Base-by-base conservation (phyloP, 1,140 invertebrate genomes). In the Liolophura sinensis region DNA sequence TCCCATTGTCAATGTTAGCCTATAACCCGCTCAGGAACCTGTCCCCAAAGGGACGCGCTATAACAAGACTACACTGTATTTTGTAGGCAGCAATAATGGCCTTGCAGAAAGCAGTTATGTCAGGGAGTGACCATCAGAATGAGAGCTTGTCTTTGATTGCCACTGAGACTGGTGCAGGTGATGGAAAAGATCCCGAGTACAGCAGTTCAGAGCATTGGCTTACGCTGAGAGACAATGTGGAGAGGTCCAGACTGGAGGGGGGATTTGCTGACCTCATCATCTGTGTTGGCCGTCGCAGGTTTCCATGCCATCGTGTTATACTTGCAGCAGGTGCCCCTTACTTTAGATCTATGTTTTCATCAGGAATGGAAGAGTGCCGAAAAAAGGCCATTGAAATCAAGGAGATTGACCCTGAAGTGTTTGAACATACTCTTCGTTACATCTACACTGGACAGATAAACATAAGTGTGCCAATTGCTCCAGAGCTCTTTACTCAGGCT, bases 281-380 rank as follows among this genome's bases (percentile, higher is more conserved):
- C 27, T 62, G 66, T 48, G 75, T 80, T 24, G 77, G 75, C 25
- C 68, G 67, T 27, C 67, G 60, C 46, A 70, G 63, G 27, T 82
- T 80, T 61, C 74, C 75, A 1, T 79, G 80, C 65, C 80, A 82
- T 56, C 75, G 75, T 47, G 75, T 80, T 18, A 73, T 82, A 22
- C 68, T 82, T 15, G 77, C 78, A 46, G 77, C 78, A 51, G 78
- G 78, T 3, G 80, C 80, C 5, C 65, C 76, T 5, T 82, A 82
- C 51, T 81, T 81, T 59, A 73, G 73, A 64, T 78, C 77, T 4
- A 82, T 82, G 80, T 82, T 82, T 67, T 73, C 75, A 5, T 80
- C 77, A 15, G 78, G 78, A 12, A 82, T 82, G 80, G 77, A 77
- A 51, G 80, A 82, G 57, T 77, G 77, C 57, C 63, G 72, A 9